Evolutionary conservation across 2,113 vertebrate species (phyloP), one percentile per base, ranked within the genome.

Genomic region (Prionailurus bengalensis): DNA sequence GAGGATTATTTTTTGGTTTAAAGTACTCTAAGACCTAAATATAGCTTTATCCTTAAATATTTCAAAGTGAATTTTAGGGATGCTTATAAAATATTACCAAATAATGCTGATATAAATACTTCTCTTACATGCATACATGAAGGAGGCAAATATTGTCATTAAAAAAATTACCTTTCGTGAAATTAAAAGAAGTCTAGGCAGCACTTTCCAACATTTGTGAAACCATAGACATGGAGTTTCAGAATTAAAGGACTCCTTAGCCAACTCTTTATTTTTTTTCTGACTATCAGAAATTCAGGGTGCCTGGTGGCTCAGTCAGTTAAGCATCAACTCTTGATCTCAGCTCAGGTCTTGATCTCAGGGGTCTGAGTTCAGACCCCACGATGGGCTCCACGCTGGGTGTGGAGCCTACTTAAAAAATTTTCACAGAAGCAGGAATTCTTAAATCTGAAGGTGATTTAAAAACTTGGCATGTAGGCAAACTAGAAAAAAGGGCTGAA

Each of bases 1-100:
- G 85, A 66, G 51, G 11, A 42, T 42, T 91, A 23, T 63, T 45
- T 84, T 83, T 88, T 93, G 89, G 82, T 92, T 74, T 45, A 82
- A 89, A 1, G 19, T 76, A 70, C 58, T 65, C 87, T 78, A 87
- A 92, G 45, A 83, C 7, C 33, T 96, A 91, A 84, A 70, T 73
- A 19, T 39, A 65, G 53, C 66, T 73, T 93, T 95, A 45, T 70
- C 71, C 5, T 73, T 42, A 73, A 87, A 93, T 3, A 0, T 36
- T 87, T 96, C 63, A 95, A 82, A 92, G 76, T 94, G 48, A 84
- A 91, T 85, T 86, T 93, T 74, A 70, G n/a, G 65, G 11, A 23
- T 94, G 27, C 53, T 55, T 79, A 82, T 31, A 85, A 90, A 89
- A 70, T 76, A 76, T 33, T n/a, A 83, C 68, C 63, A 73, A 95